These are phyloP conservation scores for Archocentrus centrarchus DNA, from an alignment of 2,113 vertebrate species.

Conservation along the genomic window DNA sequence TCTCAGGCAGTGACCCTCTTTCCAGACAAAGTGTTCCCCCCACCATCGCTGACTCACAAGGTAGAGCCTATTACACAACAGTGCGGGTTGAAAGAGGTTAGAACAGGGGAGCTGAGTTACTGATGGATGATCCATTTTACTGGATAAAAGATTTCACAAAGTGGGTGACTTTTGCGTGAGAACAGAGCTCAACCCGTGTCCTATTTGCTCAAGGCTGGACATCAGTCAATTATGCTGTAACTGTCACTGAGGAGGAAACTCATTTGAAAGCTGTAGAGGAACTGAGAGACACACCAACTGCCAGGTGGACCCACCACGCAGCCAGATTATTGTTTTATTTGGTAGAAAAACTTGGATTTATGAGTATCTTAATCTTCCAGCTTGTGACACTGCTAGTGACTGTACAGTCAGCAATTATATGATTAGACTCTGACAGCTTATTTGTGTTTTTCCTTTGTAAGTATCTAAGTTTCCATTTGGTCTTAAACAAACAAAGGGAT, in stretches of 20 bases:
- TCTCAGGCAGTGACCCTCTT: conserved; percentile 68
- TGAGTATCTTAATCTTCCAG: not conserved
- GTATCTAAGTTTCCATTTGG: conserved; percentile 16
- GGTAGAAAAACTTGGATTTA: conserved; percentile 24
- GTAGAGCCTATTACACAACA: conserved; percentile 73
- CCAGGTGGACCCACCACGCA: not conserved
- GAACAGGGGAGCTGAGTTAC: conserved; percentile 18
- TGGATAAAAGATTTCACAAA: conserved; percentile 68
- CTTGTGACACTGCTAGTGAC: conserved; percentile 6
- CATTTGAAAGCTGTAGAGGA: conserved; percentile 33
- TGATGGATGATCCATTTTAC: conserved; percentile 69
- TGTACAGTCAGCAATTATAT: conserved; percentile 36
- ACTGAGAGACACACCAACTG: not conserved
- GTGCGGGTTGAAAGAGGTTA: conserved; percentile 43
- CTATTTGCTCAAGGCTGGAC: conserved; percentile 62
- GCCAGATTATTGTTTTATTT: not conserved
- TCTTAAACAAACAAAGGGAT: conserved; percentile 45
- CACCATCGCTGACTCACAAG: conserved; percentile 70
- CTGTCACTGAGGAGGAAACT: conserved; percentile 51
- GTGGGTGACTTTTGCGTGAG: conserved; percentile 65
- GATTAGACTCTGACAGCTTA: conserved; percentile 22
- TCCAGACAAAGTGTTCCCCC: conserved; percentile 64
- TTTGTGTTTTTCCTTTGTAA: conserved; percentile 31
- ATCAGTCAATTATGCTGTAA: conserved; percentile 63
- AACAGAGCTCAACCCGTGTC: conserved; percentile 51